Base-by-base conservation (phyloP, 2,888 invertebrate species). In the Hirtodrosophila histrioides region DNA sequence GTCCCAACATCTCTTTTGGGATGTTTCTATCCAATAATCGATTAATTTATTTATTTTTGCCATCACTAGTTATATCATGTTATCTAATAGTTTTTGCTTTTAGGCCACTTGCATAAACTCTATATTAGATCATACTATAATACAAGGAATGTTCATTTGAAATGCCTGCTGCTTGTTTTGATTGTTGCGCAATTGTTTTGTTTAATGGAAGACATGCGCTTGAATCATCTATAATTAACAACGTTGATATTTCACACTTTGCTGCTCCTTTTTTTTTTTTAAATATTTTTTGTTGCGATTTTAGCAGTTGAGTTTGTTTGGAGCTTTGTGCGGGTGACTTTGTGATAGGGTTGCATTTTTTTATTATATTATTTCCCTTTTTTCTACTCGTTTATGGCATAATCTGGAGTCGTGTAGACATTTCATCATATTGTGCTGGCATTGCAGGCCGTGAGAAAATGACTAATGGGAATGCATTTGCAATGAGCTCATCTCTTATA, bases 161-260 rank as follows among this genome's bases (percentile, higher is more conserved):
- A 27, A 17, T 17, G 17, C 1, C 2, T 17, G 17, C 17, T 17
- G 17, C 17, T 17, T 39, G 23, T 39, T 46, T 54, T 23, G 6
- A 17, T 11, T 50, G 12, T 75, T 78, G 61, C 61, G 58, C 58
- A 78, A 78, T 60, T 61, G 31, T 27, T 48, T 61, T 62, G 35
- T 44, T 50, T 65, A 24, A 33, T 62, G 55, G 23, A 12, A 54
- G 50, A 63, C 44, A 69, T 51, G 58, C 31, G 45, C 31, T 48
- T 58, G 48, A 73, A 63, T 45, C 57, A 49, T 63, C 4, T 51
- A 57, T 55, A 75, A 72, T 79, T 82, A 69, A 37, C 72, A 58
- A 64, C 27, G 69, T 69, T 76, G 37, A 69, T 67, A 63, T 60
- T 69, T 79, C 62, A 61, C 76, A 79, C 73, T 54, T 67, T 35